A percentile compares a stretch with the other conserved stretches of the same genome.
These are phyloP conservation scores for Tragelaphus scriptus DNA, from an alignment of 2,113 vertebrate species.

Conservation along the genomic window DNA sequence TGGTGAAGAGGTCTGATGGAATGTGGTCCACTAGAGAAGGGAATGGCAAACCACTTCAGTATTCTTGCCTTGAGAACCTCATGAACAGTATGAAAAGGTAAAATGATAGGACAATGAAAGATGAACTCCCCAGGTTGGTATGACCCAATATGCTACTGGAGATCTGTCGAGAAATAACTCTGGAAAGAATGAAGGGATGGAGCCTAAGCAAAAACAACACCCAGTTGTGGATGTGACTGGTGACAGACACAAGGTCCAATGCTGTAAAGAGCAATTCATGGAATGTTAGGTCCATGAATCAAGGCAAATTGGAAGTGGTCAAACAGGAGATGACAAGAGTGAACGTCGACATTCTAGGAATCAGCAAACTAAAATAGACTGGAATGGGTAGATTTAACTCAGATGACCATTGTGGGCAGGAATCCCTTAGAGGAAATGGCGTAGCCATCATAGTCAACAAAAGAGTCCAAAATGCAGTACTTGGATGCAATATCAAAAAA, in stretches of 20 bases:
- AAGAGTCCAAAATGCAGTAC: neutral
- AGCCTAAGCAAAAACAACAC: neutral
- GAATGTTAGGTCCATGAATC: neutral
- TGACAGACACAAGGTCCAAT: neutral
- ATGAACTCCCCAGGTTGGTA: neutral
- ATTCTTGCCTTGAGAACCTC: neutral
- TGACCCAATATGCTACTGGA: rapidly evolving
- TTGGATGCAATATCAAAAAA: neutral
- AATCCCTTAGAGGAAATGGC: neutral
- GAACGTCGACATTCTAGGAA: rapidly evolving
- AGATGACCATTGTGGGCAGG: neutral
- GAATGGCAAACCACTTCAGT: neutral
- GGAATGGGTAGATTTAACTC: neutral
- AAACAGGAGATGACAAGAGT: neutral
- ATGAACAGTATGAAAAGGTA: neutral
- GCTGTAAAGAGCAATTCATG: neutral
- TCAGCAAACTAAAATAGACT: neutral
- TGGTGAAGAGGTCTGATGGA: neutral
- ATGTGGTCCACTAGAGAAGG: neutral
- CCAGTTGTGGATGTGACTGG: neutral
- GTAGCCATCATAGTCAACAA: neutral
- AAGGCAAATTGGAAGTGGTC: neutral
- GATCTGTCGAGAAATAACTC: neutral
- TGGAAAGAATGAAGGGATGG: neutral
- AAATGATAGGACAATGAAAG: neutral